These are phyloP conservation scores for Gymnobelideus leadbeateri DNA, from an alignment of 2,113 vertebrate species.

Conservation along the genomic window DNA sequence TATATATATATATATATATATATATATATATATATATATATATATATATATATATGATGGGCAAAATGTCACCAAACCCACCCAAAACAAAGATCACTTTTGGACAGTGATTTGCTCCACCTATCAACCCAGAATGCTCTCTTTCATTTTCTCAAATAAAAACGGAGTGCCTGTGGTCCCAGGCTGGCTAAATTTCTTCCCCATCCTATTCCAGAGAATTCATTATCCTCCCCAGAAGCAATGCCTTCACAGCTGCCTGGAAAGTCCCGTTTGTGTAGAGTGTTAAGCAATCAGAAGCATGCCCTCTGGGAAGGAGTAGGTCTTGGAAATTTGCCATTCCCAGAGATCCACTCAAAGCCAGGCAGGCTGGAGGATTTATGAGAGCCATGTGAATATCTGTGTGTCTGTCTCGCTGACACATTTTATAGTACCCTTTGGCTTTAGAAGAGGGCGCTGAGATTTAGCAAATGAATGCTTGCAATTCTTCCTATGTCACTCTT, in stretches of 20 bases:
- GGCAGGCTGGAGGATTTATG: neutral
- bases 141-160: constrained; percentile 30
- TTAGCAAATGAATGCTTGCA: constrained; percentile 60
- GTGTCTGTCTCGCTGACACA: constrained; percentile 18
- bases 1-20: too few relatives aligned
- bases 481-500: constrained; percentile 65
- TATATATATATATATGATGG: constrained; percentile 62
- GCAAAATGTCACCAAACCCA: constrained; percentile 40
- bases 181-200: constrained; percentile 6
- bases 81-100: constrained; percentile 50
- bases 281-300: neutral
- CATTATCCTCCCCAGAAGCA: neutral
- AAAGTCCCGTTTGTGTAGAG: constrained; percentile 3
- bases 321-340: constrained; percentile 21
- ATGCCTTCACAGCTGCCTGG: constrained; percentile 29
- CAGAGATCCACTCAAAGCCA: constrained; percentile 15
- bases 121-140: neutral
- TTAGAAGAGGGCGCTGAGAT: constrained; percentile 22
- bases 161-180: neutral
- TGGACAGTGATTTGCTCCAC: constrained; percentile 10
- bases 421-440: constrained; percentile 38
- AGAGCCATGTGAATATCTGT: constrained; percentile 30
- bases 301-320: constrained; percentile 35
- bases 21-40: too few relatives aligned
- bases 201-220: neutral